A percentile compares a stretch with the other conserved stretches of the same genome.
Evolutionary conservation across 2,888 invertebrate genomes (phyloP).

Genomic region (Pollenia angustigena): DNA sequence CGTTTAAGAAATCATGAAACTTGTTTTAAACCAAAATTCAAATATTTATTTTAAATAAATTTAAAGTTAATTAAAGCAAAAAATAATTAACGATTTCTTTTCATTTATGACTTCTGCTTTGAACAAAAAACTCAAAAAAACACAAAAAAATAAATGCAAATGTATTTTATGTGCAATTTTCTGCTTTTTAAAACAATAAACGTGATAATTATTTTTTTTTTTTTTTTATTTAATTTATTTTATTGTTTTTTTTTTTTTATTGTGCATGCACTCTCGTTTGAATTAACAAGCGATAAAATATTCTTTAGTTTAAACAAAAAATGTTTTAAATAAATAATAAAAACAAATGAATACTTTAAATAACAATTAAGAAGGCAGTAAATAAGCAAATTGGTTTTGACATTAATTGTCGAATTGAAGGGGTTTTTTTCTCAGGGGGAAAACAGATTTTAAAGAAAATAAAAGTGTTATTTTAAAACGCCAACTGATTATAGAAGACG

Average conservation of each 20-base stretch:
- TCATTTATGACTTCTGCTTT: not conserved
- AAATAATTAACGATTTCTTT: conserved; percentile 30
- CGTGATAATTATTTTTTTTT: conserved; percentile 32
- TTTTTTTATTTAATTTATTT: not conserved
- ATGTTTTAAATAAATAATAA: not conserved
- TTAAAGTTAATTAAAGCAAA: conserved; percentile 17
- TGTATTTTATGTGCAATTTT: conserved; percentile 26
- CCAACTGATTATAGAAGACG: too few relatives aligned
- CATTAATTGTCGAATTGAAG: conserved; percentile 1
- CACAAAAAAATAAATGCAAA: conserved; percentile 15
- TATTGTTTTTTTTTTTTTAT: not conserved
- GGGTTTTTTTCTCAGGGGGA: not conserved
- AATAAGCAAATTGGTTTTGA: conserved; percentile 37
- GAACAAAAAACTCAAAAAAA: not conserved
- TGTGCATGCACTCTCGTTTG: too few relatives aligned
- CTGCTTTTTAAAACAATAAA: conserved; percentile 40
- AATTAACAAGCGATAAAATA: not conserved
- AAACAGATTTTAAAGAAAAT: too few relatives aligned
- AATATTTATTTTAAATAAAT: conserved; percentile 7
- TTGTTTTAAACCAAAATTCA: conserved; percentile 1
- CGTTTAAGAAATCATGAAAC: not conserved
- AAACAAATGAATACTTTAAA: not conserved
- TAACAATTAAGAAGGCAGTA: conserved; percentile 4
- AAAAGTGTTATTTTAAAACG: too few relatives aligned
- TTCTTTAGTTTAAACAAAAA: not conserved